phyloP scores from a whole-genome alignment of 92 coral and sea anemone species.

The Scolanthus callimorphus region DNA sequence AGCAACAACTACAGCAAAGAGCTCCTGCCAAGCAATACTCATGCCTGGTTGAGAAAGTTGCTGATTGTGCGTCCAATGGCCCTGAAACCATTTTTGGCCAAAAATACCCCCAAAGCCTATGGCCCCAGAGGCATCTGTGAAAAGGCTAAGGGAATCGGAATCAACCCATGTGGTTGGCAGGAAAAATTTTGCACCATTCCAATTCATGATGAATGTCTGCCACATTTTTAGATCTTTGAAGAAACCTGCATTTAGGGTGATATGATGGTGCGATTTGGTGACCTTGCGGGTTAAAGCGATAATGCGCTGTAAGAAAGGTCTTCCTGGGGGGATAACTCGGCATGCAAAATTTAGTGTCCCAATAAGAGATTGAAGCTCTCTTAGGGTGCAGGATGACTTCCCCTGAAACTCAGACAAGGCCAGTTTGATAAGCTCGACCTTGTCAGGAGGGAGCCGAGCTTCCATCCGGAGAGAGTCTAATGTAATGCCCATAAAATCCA shows the following conservation, averaged over 20 bases:
- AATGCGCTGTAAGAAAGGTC: conserved; percentile 44
- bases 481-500: no score
- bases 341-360: no score
- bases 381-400: conserved; percentile 26
- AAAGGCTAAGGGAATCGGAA: conserved; percentile 14
- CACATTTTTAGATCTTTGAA: conserved; percentile 49
- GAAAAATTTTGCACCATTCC: conserved; percentile 51
- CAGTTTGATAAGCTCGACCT: conserved; percentile 7
- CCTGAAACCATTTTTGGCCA: conserved; percentile 40
- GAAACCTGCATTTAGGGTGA: conserved; percentile 29
- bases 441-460: conserved; percentile 37
- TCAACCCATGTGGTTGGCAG: conserved; percentile 16
- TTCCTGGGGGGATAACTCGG: conserved; percentile 41
- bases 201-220: conserved; percentile 28
- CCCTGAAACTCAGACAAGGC: conserved; percentile 11
- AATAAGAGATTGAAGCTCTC: conserved; percentile 45
- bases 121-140: conserved; percentile 61
- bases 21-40: conserved; percentile 56
- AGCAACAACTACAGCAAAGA: no score
- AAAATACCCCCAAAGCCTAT: conserved; percentile 40
- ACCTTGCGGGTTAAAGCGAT: conserved; percentile 33
- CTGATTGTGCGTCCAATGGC: conserved; percentile 36
- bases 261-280: conserved; percentile 36
- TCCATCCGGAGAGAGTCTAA: conserved; percentile 29
- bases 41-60: conserved; percentile 34